Base-by-base conservation (phyloP, 2,888 invertebrate species). In the Andrena bicolor region DNA sequence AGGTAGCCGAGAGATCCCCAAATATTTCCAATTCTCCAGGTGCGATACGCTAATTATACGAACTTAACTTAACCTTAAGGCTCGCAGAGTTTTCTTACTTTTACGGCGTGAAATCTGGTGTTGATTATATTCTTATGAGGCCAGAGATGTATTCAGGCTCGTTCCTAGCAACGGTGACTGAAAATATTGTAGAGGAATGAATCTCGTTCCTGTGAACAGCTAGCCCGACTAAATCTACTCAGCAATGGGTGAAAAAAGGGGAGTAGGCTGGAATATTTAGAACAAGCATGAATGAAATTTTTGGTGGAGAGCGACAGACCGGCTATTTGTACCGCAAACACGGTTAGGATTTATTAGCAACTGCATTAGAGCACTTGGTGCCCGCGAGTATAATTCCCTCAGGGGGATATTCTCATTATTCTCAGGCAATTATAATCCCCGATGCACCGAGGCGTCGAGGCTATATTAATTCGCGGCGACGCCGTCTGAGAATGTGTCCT, bases 381-480 rank as follows among this genome's bases (percentile, higher is more conserved):
- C 49, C 69, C 69, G 49, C 65, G 61, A 48, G 81, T 77, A 74
- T 88, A 88, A 88, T 88, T 88, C 85, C 87, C 76, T 84, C 85
- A 75, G 77, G 26, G 80, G 87, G 84, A 80, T 85, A 85, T 82
- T 87, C 82, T 87, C 87, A 89, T 89, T 89, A 88, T 88, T 88
- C 81, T 84, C 83, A 56, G 68, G 85, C 87, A 89, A 89, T 89
- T 89, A 89, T 88, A 89, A 89, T 88, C 88, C 86, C 81, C 82
- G 89, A 85, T 84, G 81, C 82, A 76, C 69, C 74, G 58, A 76
- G 80, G 75, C 81, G 80, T 82, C 80, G 79, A 71, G 84, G 86
- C 89, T 90, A 90, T 90, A 90, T 90, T 90, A 90, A 90, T 90
- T 90, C 89, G 75, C 81, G 81, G 69, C 86, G 89, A 86, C 89